Base-by-base conservation (phyloP, 2,797 vertebrate species). In the Denticeps clupeoides region DNA sequence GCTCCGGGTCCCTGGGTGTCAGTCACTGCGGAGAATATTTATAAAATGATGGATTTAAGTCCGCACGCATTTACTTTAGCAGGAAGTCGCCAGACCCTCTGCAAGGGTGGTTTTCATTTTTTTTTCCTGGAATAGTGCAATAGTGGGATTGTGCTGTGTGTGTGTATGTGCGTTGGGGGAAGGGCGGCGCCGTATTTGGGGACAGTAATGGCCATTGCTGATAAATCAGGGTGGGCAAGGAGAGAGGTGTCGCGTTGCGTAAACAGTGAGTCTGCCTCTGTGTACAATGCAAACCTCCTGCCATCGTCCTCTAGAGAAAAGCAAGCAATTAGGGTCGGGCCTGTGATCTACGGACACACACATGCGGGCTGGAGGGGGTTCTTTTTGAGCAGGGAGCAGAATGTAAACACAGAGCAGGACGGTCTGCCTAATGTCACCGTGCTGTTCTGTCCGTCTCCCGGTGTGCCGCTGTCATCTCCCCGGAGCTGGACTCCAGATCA, bases 371-470 rank as follows among this genome's bases (percentile, higher is more conserved):
- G 5, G 24, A 5, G 7, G 5, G 74, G 68, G 56, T 78, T 75
- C 78, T 81, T 73, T 78, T 82, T 83, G 73, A 78, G 79, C 74
- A 80, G 77, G 69, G 67, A 75, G 70, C 71, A 68, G 65, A 82
- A 77, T 74, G 81, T 78, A 80, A 83, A 85, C 78, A 82, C 72
- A 77, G 69, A 68, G 69, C 25, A 18, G 54, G 76, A 75, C 80
- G 80, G 82, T 84, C 82, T 84, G 83, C 75, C 71, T 77, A 74
- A 77, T 79, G 79, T 82, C 74, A 31, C 28, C n/a, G 10, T 47
- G n/a, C n/a, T n/a, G n/a, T n/a, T n/a, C n/a, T n/a, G 10, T n/a
- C 5, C 12, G 4, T 13, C 31, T 4, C 8, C 23, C 15, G 8
- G 2, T 8, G n/a, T 21, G 12, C 25, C 41, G 26, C 9, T 24